These are phyloP conservation scores for Myiozetetes cayanensis DNA, from an alignment of 2,113 vertebrate genomes.

Conservation along the genomic window DNA sequence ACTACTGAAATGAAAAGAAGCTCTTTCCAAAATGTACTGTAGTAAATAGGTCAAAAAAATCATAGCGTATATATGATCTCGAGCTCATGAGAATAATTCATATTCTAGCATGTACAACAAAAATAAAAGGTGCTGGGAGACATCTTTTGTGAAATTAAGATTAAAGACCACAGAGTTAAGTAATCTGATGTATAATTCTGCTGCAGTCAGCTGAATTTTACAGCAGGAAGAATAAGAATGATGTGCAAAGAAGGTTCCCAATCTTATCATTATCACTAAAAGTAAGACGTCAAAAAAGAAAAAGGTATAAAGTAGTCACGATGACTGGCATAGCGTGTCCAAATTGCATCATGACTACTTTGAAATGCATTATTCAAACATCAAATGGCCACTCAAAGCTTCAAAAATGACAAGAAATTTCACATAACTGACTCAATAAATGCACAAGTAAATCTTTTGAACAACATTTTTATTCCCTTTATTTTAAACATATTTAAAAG, in stretches of 20 bases:
- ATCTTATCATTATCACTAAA: not conserved
- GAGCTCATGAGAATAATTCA: not conserved
- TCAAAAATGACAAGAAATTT: not conserved
- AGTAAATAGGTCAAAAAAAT: not conserved
- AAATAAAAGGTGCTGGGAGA: not conserved
- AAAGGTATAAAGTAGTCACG: not conserved
- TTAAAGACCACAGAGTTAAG: not conserved
- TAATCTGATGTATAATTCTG: not conserved
- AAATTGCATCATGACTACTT: not conserved
- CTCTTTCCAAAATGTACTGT: not conserved
- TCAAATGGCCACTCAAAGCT: not conserved
- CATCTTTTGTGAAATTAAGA: not conserved
- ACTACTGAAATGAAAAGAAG: not conserved
- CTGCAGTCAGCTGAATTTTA: not conserved
- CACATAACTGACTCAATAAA: not conserved
- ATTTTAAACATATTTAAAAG: not conserved
- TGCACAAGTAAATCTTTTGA: not conserved
- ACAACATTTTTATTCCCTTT: not conserved
- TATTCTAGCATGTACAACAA: not conserved
- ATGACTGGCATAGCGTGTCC: not conserved
- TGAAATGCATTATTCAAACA: not conserved
- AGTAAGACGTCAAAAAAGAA: not conserved
- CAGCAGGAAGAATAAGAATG: not conserved
- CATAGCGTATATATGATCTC: not conserved
- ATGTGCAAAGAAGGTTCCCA: not conserved